Base-by-base conservation (phyloP, 1,140 invertebrate species). In the Caerostris extrusa region DNA sequence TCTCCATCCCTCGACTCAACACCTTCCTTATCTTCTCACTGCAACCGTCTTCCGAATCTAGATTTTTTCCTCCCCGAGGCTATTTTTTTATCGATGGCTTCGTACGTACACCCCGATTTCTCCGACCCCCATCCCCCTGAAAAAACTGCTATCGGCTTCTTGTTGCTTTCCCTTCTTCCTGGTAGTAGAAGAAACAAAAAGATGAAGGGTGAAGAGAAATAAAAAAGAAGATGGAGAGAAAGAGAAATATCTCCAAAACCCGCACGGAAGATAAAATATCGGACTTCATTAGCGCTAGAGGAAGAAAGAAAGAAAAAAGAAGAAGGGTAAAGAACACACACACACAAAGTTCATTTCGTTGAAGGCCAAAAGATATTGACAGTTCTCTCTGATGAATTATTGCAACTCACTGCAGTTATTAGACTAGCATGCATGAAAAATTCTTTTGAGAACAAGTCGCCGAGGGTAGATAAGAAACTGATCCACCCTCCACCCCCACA, bases 401-500 rank as follows among this genome's bases (percentile, higher is more conserved):
- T 93, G 91, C 91, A 60, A 58, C 83, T 85, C 83, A 60, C 17
- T 60, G 53, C 55, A 50, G 60, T 93, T 93, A 93, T 93, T 93
- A 87, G 91, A 93, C 82, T 87, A 61, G 53, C 61, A 87, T 87
- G 91, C 91, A 93, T 87, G 83, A 77, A 87, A 93, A 86, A 60
- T 93, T 93, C 91, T 87, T 67, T 82, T 71, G n/a, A 71, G 85
- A 69, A 77, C 91, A 93, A 93, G 91, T 93, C 91, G 91, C 64
- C 34, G 55, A 71, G 64, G 55, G 90, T 19, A 64, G 90, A 91
- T 91, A 91, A 91, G 90, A 91, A 71, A 77, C 55, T 34, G 67
- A 53, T 88, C 86, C 60, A 53, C 82, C 82, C 53, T 3, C 82
- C 3, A 14, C 82, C 56, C 17, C 55, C 8, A 19, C 8, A 19